Evolutionary conservation across 2,888 invertebrate genomes (phyloP).

Genomic region (Pantelozetes paolii): DNA sequence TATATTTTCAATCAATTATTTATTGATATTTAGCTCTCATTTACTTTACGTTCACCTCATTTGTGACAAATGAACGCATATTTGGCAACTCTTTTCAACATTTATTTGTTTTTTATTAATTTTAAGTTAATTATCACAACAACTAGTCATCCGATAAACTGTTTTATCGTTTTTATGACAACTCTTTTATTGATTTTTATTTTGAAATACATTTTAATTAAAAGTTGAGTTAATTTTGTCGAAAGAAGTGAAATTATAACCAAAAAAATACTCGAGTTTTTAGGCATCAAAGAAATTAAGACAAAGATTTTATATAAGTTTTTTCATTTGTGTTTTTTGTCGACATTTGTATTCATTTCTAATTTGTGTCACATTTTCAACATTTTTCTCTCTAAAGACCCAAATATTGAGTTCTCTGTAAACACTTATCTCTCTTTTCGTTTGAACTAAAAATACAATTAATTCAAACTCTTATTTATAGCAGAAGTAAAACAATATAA

Average conservation of each 20-base stretch:
- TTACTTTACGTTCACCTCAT: neutral
- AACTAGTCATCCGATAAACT: neutral
- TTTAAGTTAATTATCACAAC: neutral
- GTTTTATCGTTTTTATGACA: neutral
- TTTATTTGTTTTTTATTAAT: too few species aligned
- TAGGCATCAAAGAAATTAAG: slow-evolving; percentile 14
- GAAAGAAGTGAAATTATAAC: too few species aligned
- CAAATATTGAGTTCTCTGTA: neutral
- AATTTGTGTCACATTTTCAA: neutral
- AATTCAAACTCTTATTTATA: too few species aligned
- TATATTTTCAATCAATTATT: neutral
- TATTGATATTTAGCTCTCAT: neutral
- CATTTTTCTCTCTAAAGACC: neutral
- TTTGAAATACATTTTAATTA: neutral
- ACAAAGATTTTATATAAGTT: too few species aligned
- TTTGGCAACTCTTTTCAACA: neutral
- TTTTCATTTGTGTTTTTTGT: neutral
- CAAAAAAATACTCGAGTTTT: neutral
- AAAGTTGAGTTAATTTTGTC: too few species aligned
- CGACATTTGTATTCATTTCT: neutral
- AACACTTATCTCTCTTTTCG: neutral
- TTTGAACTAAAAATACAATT: slow-evolving; percentile 13
- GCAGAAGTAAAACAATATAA: too few species aligned
- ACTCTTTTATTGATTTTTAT: neutral
- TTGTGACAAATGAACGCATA: neutral